phyloP scores from a whole-genome alignment of 2,888 invertebrate species.

The Pristionchus japonicus region DNA sequence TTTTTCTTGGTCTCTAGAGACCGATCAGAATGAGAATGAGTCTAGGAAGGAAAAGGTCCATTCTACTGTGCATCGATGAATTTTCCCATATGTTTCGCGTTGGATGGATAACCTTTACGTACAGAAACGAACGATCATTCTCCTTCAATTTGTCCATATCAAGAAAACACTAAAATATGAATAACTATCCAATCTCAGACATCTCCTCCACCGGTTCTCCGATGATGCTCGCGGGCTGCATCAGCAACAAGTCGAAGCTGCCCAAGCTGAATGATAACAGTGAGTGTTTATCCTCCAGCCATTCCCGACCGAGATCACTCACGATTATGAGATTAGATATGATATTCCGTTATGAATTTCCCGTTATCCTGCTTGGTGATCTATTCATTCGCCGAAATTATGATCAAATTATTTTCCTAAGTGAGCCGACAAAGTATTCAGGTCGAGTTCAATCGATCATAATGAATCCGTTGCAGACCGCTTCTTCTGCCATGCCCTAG shows the following conservation, averaged over 20 bases:
- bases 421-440: no score
- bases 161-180: neutral
- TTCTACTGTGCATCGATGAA: no score
- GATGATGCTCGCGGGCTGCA: constrained; percentile 40
- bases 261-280: neutral
- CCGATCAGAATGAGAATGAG: neutral
- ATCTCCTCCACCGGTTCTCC: constrained; percentile 36
- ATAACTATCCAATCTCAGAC: neutral
- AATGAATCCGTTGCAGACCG: neutral
- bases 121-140: neutral
- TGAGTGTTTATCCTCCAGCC: no score
- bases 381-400: neutral
- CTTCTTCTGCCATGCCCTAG: constrained; percentile 28
- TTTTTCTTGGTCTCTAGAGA: neutral
- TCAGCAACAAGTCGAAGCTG: neutral
- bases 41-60: no score
- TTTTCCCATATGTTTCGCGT: no score
- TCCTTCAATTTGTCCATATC: neutral
- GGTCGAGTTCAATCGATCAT: no score
- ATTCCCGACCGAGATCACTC: no score
- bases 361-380: no score
- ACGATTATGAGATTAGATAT: no score
- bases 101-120: no score
- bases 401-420: no score
- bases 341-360: no score